Evolutionary conservation across 2,888 invertebrate species (phyloP).

Genomic region (Xiphydria camelus): DNA sequence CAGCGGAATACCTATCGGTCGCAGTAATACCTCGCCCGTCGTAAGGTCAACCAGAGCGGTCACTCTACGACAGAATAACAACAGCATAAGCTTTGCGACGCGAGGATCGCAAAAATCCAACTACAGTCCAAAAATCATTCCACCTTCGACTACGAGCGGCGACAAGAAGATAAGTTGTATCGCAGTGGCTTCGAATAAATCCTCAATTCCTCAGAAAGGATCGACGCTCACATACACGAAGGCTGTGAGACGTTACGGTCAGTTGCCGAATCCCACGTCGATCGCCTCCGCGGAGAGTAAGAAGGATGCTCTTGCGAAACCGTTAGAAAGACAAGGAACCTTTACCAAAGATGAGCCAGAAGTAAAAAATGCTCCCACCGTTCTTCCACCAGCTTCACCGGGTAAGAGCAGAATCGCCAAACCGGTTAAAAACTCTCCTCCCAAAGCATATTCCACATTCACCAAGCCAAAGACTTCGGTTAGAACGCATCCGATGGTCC

Average conservation of each 20-base stretch:
- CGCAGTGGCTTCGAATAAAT: conserved; percentile 34
- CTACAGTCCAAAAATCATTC: conserved; percentile 43
- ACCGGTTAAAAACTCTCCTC: conserved; percentile 39
- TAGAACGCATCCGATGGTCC: conserved; percentile 26
- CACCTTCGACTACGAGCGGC: conserved; percentile 3
- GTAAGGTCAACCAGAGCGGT: conserved; percentile 50
- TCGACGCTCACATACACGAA: conserved; percentile 42
- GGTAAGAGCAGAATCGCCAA: conserved; percentile 45
- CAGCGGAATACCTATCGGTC: conserved; percentile 46
- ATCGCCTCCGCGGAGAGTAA: conserved; percentile 25
- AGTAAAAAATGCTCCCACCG: conserved; percentile 48
- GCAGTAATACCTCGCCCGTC: conserved; percentile 50
- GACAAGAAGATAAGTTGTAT: conserved; percentile 32
- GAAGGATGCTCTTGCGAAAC: conserved; percentile 56
- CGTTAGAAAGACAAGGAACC: conserved; percentile 83
- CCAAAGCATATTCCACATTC: conserved; percentile 27
- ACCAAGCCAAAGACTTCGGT: conserved; percentile 39
- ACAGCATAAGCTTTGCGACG: conserved; percentile 21
- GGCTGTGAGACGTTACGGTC: conserved; percentile 38
- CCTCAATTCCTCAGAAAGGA: conserved; percentile 44
- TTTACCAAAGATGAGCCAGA: conserved; percentile 84
- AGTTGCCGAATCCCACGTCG: neutral
- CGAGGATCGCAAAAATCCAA: conserved; percentile 38
- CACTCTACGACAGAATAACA: conserved; percentile 47
- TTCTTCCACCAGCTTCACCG: conserved; percentile 39